Evolutionary conservation across 2,888 invertebrate species (phyloP).

Genomic region (Mycalesis mineus): DNA sequence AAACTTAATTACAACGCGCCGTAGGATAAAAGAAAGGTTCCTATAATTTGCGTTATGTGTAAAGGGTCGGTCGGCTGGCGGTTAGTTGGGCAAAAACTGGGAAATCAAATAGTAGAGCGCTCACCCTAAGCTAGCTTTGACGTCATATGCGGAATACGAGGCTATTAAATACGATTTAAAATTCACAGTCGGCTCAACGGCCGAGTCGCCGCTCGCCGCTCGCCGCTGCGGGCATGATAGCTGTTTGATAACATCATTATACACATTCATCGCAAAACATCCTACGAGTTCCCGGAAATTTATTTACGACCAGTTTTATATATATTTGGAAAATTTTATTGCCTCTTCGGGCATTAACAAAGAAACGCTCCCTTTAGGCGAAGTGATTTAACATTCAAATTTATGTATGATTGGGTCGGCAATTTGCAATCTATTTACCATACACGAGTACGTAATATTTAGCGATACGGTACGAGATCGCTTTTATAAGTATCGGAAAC

Average conservation of each 20-base stretch:
- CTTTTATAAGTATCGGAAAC: constrained; percentile 75
- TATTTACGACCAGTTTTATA: constrained; percentile 36
- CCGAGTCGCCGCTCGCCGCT: constrained; percentile 40
- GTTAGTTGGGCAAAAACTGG: constrained; percentile 23
- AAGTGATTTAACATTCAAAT: constrained; percentile 25
- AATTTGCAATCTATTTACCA: constrained; percentile 27
- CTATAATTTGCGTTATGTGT: constrained; percentile 14
- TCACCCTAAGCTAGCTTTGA: constrained; percentile 48
- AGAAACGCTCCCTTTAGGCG: constrained; percentile 19
- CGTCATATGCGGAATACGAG: constrained; percentile 41
- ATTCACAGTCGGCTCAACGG: constrained; percentile 72
- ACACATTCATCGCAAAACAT: constrained; percentile 52
- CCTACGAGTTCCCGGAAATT: constrained; percentile 59
- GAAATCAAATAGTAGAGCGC: constrained; percentile 53
- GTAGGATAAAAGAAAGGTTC: constrained; percentile 38
- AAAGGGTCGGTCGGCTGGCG: constrained; percentile 6
- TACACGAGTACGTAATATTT: constrained; percentile 26
- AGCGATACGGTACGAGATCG: constrained; percentile 54
- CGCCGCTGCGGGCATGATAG: constrained; percentile 52
- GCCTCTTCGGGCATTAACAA: constrained; percentile 14
- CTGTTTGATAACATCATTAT: constrained; percentile 67
- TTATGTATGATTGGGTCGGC: constrained; percentile 24
- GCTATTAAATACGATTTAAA: constrained; percentile 74
- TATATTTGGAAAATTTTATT: constrained; percentile 18
- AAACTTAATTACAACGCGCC: constrained; percentile 60